Conservation (phyloP, 2,797 vertebrate genomes). For the Ambastaia sidthimunki region DNA sequence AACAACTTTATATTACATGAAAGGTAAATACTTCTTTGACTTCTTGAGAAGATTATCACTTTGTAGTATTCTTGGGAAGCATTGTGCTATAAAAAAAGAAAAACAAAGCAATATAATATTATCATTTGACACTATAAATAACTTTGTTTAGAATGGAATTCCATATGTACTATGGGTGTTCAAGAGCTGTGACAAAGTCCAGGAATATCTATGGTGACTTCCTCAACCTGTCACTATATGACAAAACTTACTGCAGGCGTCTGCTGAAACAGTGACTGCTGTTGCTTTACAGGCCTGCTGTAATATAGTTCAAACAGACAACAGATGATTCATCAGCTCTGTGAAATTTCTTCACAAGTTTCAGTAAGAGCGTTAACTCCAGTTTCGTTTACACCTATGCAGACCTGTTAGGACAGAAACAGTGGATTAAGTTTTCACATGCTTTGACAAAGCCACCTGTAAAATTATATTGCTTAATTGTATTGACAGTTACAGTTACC, state of each 20-base stretch:
- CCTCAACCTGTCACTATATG: too few species aligned
- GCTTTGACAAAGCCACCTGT: neutral
- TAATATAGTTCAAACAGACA: neutral
- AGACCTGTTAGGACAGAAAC: slow-evolving; percentile 16
- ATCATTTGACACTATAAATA: too few species aligned
- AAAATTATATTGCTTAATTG: neutral
- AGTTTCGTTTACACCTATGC: slow-evolving; percentile 31
- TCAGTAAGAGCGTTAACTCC: neutral
- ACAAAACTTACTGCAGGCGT: too few species aligned
- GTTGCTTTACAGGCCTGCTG: neutral
- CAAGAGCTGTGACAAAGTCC: too few species aligned
- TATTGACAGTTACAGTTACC: neutral
- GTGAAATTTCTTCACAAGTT: neutral
- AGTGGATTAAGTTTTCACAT: neutral
- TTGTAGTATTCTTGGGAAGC: neutral
- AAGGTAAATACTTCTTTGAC: neutral
- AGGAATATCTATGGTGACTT: too few species aligned
- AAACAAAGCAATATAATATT: neutral
- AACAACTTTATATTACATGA: too few species aligned
- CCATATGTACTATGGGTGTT: too few species aligned
- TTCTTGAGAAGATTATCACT: neutral
- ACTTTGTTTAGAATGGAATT: too few species aligned
- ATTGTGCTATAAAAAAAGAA: neutral
- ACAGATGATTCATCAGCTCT: neutral
- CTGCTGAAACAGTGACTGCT: neutral